Evolutionary conservation across 2,888 invertebrate species (phyloP).

Genomic region (Leptopilina myrica): DNA sequence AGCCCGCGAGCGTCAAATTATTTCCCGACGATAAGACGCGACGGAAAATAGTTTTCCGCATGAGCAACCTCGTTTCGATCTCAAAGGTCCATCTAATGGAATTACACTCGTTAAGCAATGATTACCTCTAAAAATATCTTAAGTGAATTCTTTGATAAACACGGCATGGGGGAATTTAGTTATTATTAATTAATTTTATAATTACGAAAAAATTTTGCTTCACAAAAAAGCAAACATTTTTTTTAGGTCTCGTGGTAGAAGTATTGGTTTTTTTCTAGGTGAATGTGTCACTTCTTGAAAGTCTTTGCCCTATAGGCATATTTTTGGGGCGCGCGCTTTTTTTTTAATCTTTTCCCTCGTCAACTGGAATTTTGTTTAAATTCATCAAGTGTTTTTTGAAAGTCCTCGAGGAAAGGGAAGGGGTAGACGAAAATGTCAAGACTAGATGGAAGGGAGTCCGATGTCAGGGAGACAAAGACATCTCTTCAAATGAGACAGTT

Average conservation of each 20-base stretch:
- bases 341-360: slow-evolving; percentile 53
- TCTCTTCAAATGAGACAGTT: slow-evolving; percentile 47
- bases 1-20: slow-evolving; percentile 39
- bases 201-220: too few species aligned
- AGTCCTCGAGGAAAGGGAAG: slow-evolving; percentile 7
- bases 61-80: slow-evolving; percentile 25
- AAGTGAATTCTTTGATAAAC: background rate
- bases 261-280: background rate
- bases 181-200: background rate
- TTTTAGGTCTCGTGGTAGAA: background rate
- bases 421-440: slow-evolving; percentile 37
- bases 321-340: slow-evolving; percentile 25
- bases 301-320: slow-evolving; percentile 39
- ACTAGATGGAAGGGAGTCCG: background rate
- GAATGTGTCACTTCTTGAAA: background rate
- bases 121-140: slow-evolving; percentile 6
- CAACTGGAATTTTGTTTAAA: slow-evolving; percentile 46
- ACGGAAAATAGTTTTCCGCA: slow-evolving; percentile 39
- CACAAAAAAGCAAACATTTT: too few species aligned
- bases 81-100: slow-evolving; percentile 31
- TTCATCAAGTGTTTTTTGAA: slow-evolving; percentile 40
- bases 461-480: slow-evolving; percentile 45
- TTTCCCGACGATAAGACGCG: slow-evolving; percentile 30
- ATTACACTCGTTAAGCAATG: slow-evolving; percentile 30
- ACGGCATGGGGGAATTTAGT: background rate